Evolutionary conservation across 2,888 invertebrate genomes (phyloP), one percentile per base, ranked within the genome.

Genomic region (Parnassius glacialis): DNA sequence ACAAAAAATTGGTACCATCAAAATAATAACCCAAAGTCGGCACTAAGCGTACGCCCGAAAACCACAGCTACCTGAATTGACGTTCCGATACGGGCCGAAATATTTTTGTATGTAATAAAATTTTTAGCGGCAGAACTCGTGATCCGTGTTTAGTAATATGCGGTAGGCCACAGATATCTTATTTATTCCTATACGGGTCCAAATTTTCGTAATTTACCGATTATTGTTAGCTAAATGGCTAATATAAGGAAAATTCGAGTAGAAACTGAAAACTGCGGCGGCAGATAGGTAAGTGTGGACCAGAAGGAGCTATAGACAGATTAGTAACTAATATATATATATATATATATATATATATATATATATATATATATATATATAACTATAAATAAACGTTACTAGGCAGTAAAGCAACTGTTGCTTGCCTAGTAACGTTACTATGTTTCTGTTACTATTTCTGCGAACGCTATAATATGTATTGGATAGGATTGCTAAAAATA

Each of bases 41-140:
- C 52, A 52, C 20, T 20, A 16, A 20, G 47, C 45, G 45, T 44
- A 45, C 59, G 70, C 68, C 70, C 59, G 53, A 59, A 60, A 67
- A 70, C 81, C 81, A 50, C 82, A 78, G 85, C 85, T 83, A 78
- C 86, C 76, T 79, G 83, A 79, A 80, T 84, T 83, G 69, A 73
- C 68, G 70, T 73, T 67, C 65, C 72, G 70, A 85, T 85, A 85
- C 81, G 85, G 85, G 86, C 76, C 74, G 64, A 69, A 72, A 76
- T 72, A 68, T 78, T 78, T 75, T 72, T 69, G 67, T 0, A 63
- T 59, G 67, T 68, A 61, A 64, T 73, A 72, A 71, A 72, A 67
- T 68, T 62, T 65, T 59, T 47, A 56, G 56, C 48, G 55, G 56
- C 52, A 65, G 61, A 70, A 68, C 73, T 69, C 66, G 69, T 67